Conservation (phyloP, 1,140 invertebrate genomes). For the Calycopis cecrops region DNA sequence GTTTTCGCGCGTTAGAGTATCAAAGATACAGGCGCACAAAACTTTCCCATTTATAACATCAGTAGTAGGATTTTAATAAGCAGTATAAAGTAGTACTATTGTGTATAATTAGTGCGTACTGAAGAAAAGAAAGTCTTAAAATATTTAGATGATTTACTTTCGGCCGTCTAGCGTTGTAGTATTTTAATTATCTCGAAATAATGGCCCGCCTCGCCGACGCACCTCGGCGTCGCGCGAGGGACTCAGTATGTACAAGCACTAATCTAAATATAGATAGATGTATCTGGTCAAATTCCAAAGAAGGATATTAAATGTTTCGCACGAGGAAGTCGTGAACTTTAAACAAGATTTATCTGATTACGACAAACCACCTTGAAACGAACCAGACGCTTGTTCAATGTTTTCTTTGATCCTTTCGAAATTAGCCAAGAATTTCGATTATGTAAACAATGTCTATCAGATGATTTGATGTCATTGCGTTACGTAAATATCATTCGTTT, state of each 20-base stretch:
- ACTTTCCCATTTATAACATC: too few relatives aligned
- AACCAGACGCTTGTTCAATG: conserved; percentile 40
- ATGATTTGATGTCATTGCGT: neutral
- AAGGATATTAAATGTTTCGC: conserved; percentile 39
- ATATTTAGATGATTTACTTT: too few relatives aligned
- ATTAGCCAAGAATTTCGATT: conserved; percentile 11
- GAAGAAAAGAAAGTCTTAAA: too few relatives aligned
- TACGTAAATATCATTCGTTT: conserved; percentile 1
- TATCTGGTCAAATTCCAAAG: conserved; percentile 38
- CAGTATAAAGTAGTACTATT: too few relatives aligned
- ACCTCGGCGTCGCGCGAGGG: conserved; percentile 15
- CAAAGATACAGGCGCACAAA: too few relatives aligned
- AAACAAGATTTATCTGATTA: conserved; percentile 54
- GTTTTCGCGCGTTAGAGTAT: too few relatives aligned
- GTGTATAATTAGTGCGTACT: too few relatives aligned
- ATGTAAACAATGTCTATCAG: conserved; percentile 9
- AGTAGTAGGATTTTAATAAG: too few relatives aligned
- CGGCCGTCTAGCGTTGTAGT: neutral
- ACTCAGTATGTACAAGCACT: conserved; percentile 21
- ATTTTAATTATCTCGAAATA: conserved; percentile 5
- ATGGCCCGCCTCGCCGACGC: conserved; percentile 14
- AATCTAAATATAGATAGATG: conserved; percentile 36
- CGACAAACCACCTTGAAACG: conserved; percentile 45
- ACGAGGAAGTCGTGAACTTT: conserved; percentile 43
- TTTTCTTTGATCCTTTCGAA: conserved; percentile 46